Conservation (phyloP, 2,888 invertebrate genomes). For the Sylvicola fuscatus region DNA sequence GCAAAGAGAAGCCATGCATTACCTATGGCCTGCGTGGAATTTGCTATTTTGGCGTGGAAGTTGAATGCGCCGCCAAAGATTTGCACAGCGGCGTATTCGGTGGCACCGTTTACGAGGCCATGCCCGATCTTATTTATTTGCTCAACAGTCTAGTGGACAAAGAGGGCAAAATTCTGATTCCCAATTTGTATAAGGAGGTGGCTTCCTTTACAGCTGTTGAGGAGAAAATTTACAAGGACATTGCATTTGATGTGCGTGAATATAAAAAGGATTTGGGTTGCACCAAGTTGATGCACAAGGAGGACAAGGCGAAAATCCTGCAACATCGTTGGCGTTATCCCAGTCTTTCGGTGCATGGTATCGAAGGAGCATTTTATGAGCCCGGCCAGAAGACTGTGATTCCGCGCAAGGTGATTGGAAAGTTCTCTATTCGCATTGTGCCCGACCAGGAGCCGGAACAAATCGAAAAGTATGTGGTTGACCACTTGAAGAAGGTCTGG, state of each 20-base stretch:
- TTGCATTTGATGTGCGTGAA: conserved; percentile 68
- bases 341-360: conserved; percentile 82
- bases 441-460: conserved; percentile 76
- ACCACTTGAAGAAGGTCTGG: conserved; percentile 62
- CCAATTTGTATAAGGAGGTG: conserved; percentile 69
- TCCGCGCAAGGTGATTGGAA: conserved; percentile 81
- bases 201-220: conserved; percentile 48
- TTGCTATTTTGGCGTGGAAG: conserved; percentile 75
- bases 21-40: conserved; percentile 91
- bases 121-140: conserved; percentile 77
- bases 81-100: conserved; percentile 93
- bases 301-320: conserved; percentile 60
- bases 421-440: conserved; percentile 94
- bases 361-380: conserved; percentile 88
- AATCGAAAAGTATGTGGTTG: conserved; percentile 58
- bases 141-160: conserved; percentile 67
- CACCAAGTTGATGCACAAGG: conserved; percentile 45
- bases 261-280: conserved; percentile 57
- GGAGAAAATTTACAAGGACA: conserved; percentile 49
- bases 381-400: conserved; percentile 92
- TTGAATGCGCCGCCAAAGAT: conserved; percentile 79
- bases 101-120: conserved; percentile 81
- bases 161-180: conserved; percentile 67
- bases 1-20: conserved; percentile 89
- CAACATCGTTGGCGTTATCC: conserved; percentile 95